Conservation (phyloP, 2,113 vertebrate genomes). For the Toxostoma redivivum region DNA sequence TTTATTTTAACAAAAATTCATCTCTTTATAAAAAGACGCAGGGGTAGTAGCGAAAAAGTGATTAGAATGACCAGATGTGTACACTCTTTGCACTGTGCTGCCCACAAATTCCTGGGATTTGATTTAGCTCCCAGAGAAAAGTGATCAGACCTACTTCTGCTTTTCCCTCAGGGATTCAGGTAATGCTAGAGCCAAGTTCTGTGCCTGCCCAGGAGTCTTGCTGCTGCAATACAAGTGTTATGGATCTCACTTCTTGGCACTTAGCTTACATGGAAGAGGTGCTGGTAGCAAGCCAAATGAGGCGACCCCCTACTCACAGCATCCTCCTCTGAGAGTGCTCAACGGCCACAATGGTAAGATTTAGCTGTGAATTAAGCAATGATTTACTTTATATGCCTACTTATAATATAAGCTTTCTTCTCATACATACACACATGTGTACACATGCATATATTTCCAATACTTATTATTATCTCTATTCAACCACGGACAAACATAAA, state of each 20-base stretch:
- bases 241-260: not conserved
- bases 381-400: not conserved
- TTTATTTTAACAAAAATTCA: not conserved
- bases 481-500: not conserved
- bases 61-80: not conserved
- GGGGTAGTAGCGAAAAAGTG: not conserved
- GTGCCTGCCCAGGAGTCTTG: not conserved
- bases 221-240: not conserved
- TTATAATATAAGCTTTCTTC: not conserved
- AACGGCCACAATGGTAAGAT: not conserved
- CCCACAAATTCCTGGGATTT: not conserved
- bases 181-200: not conserved
- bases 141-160: not conserved
- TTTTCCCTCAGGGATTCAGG: not conserved
- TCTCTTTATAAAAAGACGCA: not conserved
- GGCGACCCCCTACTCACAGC: not conserved
- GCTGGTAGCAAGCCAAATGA: not conserved
- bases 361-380: not conserved
- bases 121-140: not conserved
- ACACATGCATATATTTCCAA: not conserved
- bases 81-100: not conserved
- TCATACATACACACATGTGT: not conserved
- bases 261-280: not conserved
- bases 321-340: not conserved
- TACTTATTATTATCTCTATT: not conserved